Conservation (phyloP, 1,140 invertebrate species). For the Drosophila sturtevanti region DNA sequence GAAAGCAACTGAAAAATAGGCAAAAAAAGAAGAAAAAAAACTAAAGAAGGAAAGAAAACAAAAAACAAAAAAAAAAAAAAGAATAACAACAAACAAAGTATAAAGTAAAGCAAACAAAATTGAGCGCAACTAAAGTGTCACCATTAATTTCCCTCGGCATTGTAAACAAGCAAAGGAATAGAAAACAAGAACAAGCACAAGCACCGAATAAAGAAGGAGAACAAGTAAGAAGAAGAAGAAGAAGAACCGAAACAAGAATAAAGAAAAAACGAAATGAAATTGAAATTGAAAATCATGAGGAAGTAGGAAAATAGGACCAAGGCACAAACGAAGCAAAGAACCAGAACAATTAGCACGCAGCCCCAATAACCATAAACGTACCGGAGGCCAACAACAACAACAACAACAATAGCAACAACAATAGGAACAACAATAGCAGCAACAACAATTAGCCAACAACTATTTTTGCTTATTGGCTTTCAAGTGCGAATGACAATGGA, state of each 20-base stretch:
- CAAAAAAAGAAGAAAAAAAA: neutral
- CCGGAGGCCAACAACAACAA: constrained; percentile 25
- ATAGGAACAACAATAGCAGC: constrained; percentile 1
- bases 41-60: neutral
- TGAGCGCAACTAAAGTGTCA: constrained; percentile 50
- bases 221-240: neutral
- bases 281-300: neutral
- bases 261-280: neutral
- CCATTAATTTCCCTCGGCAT: constrained; percentile 50
- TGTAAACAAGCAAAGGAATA: constrained; percentile 10
- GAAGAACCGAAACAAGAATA: neutral
- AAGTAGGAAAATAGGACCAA: neutral
- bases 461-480: constrained; percentile 60
- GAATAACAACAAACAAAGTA: constrained; percentile 1
- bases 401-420: constrained; percentile 17
- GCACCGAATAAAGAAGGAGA: neutral
- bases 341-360: constrained; percentile 53
- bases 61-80: neutral
- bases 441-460: constrained; percentile 57
- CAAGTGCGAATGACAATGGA: constrained; percentile 1
- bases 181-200: neutral
- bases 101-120: constrained; percentile 27
- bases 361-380: constrained; percentile 53
- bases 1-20: constrained; percentile 22
- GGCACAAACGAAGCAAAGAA: neutral